Base-by-base conservation (phyloP, 2,888 invertebrate species). In the Nemapogon koenigi region DNA sequence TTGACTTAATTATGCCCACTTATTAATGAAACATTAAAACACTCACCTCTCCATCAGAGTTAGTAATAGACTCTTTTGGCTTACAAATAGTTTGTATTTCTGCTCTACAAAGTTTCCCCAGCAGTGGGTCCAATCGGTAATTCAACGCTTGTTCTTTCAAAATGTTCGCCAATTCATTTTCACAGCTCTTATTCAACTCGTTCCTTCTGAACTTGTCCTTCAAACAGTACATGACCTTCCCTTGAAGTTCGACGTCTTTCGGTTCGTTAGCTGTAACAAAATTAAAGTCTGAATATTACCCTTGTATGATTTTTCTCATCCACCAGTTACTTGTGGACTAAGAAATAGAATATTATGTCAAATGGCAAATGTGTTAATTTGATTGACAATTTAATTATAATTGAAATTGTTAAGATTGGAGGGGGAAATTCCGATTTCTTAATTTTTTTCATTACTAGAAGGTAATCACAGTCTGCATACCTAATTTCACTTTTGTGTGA, bases 101-200 rank as follows among this genome's bases (percentile, higher is more conserved):
- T 4, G 83, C 83, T 52, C 83, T 83, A 60, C 98, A 98, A 39
- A 93, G 83, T 38, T 87, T 86, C 42, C 89, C 86, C 19, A 98
- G 80, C 29, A 93, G 71, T 2, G 96, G 95, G 78, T 97, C 94
- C 41, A 97, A 80, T 51, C 92, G 87, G 57, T 94, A 91, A 67
- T 98, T 94, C 19, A 95, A 69, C 10, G 96, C 96, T 51, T 94
- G 91, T 50, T 94, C 93, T 54, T 90, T 86, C 38, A 97, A 79
- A 33, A 95, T 85, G 48, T 83, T 84, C 1, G 89, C 85, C 67
- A 97, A 84, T 71, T 95, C 90, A 51, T 87, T 84, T 53, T 91
- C 89, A 63, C 97, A 97, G 14, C 82, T 72, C n/a, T 72, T 65
- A 10, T 88, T 85, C 32, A 97, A 67, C 59, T 86, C 87, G 0